These are phyloP conservation scores for Caenorhabditis doughertyi DNA, from an alignment of 2,888 invertebrate species.

Conservation along the genomic window DNA sequence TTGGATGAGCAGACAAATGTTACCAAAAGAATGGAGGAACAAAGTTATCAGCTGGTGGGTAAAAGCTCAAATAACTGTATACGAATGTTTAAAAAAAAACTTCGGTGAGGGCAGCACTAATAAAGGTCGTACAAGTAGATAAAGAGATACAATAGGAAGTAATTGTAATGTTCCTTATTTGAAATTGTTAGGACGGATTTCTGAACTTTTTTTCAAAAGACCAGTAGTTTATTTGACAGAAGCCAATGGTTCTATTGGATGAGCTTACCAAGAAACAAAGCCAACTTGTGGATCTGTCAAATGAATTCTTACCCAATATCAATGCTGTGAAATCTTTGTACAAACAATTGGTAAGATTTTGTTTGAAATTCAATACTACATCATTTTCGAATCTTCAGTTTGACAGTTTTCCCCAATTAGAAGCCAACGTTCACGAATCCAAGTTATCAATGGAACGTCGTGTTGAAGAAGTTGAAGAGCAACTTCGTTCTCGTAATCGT, in stretches of 20 bases:
- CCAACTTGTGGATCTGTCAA: constrained; percentile 34
- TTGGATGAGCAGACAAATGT: constrained; percentile 67
- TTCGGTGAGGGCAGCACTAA: no score
- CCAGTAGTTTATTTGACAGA: constrained; percentile 53
- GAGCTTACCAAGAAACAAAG: constrained; percentile 54
- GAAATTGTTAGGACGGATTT: no score
- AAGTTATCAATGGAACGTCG: constrained; percentile 39
- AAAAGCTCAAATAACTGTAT: no score
- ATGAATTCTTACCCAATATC: constrained; percentile 42
- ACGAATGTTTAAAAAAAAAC: no score
- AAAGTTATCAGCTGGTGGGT: constrained; percentile 57
- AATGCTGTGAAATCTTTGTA: constrained; percentile 40
- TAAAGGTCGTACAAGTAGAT: no score
- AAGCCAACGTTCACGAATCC: constrained; percentile 36
- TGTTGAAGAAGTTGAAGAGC: constrained; percentile 56
- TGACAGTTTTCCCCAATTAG: constrained; percentile 54
- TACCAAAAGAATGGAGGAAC: constrained; percentile 58
- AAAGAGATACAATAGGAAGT: no score
- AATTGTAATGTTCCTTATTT: no score
- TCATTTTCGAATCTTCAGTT: constrained; percentile 40
- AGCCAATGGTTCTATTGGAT: constrained; percentile 60
- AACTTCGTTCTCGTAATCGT: constrained; percentile 51
- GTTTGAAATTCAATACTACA: neutral
- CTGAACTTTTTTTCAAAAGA: no score
- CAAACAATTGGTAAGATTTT: constrained; percentile 53